Evolutionary conservation across 2,888 invertebrate species (phyloP).

Genomic region (Nephrotoma flavescens): DNA sequence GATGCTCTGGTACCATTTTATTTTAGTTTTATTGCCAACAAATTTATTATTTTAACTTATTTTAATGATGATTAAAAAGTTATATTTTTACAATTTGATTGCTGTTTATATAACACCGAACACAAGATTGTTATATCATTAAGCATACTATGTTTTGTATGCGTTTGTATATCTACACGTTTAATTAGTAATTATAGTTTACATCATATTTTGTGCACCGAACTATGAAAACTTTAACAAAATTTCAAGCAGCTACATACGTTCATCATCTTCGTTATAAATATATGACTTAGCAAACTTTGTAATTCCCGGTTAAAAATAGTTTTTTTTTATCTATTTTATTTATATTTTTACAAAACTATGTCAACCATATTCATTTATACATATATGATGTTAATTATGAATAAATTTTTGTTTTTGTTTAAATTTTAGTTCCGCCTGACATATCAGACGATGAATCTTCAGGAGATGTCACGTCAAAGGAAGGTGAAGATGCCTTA

Average conservation of each 20-base stretch:
- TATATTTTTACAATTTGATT: not conserved
- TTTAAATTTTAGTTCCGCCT: constrained; percentile 48
- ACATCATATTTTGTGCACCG: not conserved
- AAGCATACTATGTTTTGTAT: not conserved
- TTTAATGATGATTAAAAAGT: not conserved
- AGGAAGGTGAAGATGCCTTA: constrained; percentile 60
- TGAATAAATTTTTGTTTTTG: not conserved
- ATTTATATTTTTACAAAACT: too few relatives aligned
- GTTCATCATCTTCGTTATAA: too few relatives aligned
- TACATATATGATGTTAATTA: not conserved
- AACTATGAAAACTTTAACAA: not conserved
- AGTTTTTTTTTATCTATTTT: too few relatives aligned
- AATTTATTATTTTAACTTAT: not conserved
- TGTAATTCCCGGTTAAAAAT: too few relatives aligned
- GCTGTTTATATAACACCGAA: not conserved
- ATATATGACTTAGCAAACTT: too few relatives aligned
- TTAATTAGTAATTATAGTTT: too few relatives aligned
- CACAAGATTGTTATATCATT: not conserved
- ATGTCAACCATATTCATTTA: too few relatives aligned
- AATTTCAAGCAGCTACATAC: too few relatives aligned
- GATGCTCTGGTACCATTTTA: not conserved
- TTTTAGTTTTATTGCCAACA: not conserved
- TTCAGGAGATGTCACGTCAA: constrained; percentile 56
- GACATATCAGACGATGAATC: constrained; percentile 65
- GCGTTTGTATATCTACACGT: too few relatives aligned